Percentiles rank a stretch among this genome's conserved stretches.
These are phyloP conservation scores for Antheraea yamamai DNA, from an alignment of 2,888 invertebrate genomes.

Conservation along the genomic window DNA sequence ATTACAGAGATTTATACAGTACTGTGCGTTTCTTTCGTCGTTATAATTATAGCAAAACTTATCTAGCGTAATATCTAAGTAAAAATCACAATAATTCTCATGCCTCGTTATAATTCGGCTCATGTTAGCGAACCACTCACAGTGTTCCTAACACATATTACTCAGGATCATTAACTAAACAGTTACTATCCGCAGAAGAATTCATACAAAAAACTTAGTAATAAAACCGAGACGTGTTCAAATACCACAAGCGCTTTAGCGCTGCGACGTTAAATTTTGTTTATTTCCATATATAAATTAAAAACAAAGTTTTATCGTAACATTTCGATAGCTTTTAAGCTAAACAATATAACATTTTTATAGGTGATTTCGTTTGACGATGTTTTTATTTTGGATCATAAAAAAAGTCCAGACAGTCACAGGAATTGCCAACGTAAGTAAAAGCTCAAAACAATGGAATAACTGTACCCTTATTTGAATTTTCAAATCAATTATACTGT, in stretches of 20 bases:
- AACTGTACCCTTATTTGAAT: no score
- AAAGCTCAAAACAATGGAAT: no score
- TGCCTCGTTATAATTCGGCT: not conserved
- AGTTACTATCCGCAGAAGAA: not conserved
- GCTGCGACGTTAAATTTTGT: not conserved
- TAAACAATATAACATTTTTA: not conserved
- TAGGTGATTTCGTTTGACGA: not conserved
- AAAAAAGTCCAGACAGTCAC: no score
- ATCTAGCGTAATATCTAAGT: no score
- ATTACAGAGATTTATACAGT: no score
- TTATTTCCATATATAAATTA: not conserved
- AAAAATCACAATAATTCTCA: not conserved
- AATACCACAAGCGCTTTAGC: not conserved
- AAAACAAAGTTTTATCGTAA: not conserved
- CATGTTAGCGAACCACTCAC: not conserved
- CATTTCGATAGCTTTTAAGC: not conserved
- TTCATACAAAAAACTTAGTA: not conserved
- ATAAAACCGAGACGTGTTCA: slow-evolving; percentile 8
- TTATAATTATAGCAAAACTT: no score
- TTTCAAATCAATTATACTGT: no score
- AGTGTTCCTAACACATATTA: not conserved
- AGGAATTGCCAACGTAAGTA: no score
- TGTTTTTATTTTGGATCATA: slow-evolving; percentile 33
- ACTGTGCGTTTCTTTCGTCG: no score
- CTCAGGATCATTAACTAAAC: not conserved